Percentiles rank a stretch among this genome's conserved stretches.
Evolutionary conservation across 2,797 vertebrate genomes (phyloP).

Genomic region (Lepus oiostolus): DNA sequence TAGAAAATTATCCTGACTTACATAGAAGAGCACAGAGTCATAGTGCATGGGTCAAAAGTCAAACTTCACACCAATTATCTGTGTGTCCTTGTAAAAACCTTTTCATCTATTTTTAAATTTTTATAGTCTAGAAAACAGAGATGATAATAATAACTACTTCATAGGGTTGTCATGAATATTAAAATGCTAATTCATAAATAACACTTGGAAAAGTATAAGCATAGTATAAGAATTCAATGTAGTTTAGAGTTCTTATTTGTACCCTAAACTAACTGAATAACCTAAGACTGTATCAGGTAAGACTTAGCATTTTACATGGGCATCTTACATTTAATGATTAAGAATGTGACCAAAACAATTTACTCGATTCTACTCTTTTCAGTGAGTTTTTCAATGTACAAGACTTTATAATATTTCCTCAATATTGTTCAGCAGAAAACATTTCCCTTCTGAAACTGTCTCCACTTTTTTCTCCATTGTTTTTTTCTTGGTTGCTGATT

Average conservation of each 20-base stretch:
- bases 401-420: background rate
- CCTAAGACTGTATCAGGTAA: background rate
- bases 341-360: background rate
- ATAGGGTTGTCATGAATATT: background rate
- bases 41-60: conserved; percentile 31
- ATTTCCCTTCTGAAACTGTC: background rate
- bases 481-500: background rate
- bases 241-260: background rate
- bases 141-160: background rate
- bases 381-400: background rate
- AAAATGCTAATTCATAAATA: background rate
- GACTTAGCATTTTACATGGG: background rate
- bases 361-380: background rate
- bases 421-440: background rate
- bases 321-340: background rate
- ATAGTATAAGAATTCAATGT: background rate
- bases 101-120: background rate
- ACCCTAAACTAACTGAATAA: background rate
- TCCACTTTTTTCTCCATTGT: background rate
- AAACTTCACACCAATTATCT: background rate
- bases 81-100: background rate
- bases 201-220: background rate
- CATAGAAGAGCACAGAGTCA: background rate
- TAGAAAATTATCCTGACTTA: background rate
- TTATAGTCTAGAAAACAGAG: background rate